Conservation (phyloP, 2,113 vertebrate species). For the Anarhynchus alexandrinus region DNA sequence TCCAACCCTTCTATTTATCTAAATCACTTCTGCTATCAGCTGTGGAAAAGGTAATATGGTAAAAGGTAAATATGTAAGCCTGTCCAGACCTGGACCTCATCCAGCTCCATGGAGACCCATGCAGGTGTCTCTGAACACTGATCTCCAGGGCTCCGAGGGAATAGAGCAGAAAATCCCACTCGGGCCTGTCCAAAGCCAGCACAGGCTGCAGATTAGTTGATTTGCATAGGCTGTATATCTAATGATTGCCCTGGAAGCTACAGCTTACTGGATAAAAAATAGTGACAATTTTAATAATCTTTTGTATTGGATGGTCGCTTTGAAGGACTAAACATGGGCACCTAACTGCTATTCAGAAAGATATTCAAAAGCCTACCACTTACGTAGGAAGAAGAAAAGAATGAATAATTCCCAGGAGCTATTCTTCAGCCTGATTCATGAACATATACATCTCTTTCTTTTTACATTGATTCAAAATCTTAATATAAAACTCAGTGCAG, state of each 20-base stretch:
- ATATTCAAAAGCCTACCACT: neutral
- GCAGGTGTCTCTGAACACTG: neutral
- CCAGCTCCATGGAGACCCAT: neutral
- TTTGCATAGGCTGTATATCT: neutral
- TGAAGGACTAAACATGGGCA: neutral
- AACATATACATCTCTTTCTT: neutral
- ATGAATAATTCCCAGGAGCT: neutral
- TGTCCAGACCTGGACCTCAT: neutral
- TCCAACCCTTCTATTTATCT: conserved; percentile 21
- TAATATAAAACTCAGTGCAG: neutral
- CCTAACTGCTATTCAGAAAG: neutral
- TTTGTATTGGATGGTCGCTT: neutral
- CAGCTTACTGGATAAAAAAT: neutral
- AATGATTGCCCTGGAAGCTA: neutral
- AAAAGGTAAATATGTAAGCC: conserved; percentile 13
- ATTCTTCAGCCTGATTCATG: neutral
- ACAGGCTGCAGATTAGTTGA: neutral
- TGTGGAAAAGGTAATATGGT: conserved; percentile 12
- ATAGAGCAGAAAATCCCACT: neutral
- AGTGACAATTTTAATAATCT: neutral
- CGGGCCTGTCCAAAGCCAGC: neutral
- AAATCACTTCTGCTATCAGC: conserved; percentile 38
- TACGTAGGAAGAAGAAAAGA: neutral
- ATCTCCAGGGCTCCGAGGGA: neutral
- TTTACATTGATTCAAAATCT: neutral